Conservation (phyloP, 2,797 vertebrate genomes). For the Neomorphus geoffroyi region DNA sequence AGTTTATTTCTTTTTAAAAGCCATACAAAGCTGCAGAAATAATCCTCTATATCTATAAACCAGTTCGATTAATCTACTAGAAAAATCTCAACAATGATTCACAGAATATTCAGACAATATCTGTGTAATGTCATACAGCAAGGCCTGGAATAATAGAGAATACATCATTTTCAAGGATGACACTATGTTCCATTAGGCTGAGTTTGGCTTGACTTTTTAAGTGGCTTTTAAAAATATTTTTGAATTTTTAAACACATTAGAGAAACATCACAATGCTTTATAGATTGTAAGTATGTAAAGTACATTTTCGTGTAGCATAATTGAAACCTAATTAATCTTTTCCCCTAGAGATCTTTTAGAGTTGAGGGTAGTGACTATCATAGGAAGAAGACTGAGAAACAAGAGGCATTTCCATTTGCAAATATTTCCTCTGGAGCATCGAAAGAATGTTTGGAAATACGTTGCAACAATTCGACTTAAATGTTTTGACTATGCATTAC, state of each 20-base stretch:
- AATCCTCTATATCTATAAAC: slow-evolving; percentile 7
- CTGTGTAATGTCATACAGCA: slow-evolving; percentile 50
- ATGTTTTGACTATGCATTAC: not conserved
- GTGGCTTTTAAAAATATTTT: slow-evolving; percentile 82
- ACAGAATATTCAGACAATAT: slow-evolving; percentile 57
- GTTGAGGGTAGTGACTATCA: slow-evolving; percentile 63
- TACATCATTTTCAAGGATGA: slow-evolving; percentile 69
- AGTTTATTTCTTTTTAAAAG: not conserved
- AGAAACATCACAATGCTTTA: slow-evolving; percentile 78
- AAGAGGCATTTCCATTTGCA: slow-evolving; percentile 41
- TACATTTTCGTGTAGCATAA: slow-evolving; percentile 71
- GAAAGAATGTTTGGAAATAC: slow-evolving; percentile 38
- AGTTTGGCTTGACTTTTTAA: slow-evolving; percentile 79
- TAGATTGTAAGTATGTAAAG: slow-evolving; percentile 70
- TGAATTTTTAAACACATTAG: slow-evolving; percentile 81
- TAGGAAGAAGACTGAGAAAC: slow-evolving; percentile 43
- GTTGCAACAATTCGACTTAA: not conserved
- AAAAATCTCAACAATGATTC: slow-evolving; percentile 54
- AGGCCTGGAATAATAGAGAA: slow-evolving; percentile 29
- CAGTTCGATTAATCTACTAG: slow-evolving; percentile 39
- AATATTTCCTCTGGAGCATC: slow-evolving; percentile 54
- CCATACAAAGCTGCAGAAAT: not conserved
- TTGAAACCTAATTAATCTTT: slow-evolving; percentile 81
- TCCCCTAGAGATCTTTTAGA: slow-evolving; percentile 67
- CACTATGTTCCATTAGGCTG: slow-evolving; percentile 75